Percentiles rank a stretch among this genome's conserved stretches.
phyloP scores from a whole-genome alignment of 2,113 vertebrate species.

The Ondatra zibethicus region DNA sequence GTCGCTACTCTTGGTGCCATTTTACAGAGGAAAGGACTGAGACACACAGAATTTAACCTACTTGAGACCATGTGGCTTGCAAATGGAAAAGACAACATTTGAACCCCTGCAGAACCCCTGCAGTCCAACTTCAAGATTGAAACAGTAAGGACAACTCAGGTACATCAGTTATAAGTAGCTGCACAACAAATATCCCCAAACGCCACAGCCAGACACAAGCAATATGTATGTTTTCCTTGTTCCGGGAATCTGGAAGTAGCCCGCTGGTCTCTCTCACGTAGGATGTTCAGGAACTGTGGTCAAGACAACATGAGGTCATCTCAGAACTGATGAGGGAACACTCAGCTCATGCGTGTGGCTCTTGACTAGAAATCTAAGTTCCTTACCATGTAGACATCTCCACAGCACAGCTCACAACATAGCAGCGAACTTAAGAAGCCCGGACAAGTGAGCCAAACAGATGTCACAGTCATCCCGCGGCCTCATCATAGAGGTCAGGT shows the following conservation, averaged over 20 bases:
- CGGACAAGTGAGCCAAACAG: neutral
- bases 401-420: neutral
- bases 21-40: neutral
- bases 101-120: accelerated
- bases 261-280: neutral
- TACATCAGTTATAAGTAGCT: accelerated
- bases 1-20: neutral
- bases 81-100: neutral
- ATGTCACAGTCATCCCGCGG: neutral
- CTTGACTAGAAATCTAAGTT: neutral
- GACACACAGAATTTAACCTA: neutral
- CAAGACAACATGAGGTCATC: neutral
- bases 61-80: neutral
- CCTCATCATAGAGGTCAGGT: neutral
- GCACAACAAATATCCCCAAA: neutral
- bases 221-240: neutral
- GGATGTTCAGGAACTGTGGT: neutral
- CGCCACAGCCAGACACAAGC: no score
- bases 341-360: accelerated
- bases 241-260: neutral
- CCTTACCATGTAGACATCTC: accelerated
- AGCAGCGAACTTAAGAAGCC: neutral
- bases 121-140: neutral
- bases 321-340: neutral
- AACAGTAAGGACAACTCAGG: neutral